phyloP scores from a whole-genome alignment of 2,113 vertebrate genomes.

The Otocyon megalotis region DNA sequence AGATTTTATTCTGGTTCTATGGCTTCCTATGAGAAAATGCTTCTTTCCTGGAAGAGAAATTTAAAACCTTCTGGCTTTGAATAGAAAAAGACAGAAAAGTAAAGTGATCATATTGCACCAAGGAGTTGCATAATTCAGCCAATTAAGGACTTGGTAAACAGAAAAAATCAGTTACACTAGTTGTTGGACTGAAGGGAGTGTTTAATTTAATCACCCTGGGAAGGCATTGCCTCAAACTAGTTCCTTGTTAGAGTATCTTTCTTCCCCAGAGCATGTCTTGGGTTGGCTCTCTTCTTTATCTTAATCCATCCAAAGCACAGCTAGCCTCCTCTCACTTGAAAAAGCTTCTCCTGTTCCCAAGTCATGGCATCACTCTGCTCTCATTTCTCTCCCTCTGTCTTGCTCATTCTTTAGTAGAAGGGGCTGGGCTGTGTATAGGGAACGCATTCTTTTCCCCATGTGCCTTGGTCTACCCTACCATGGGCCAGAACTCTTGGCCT shows the following conservation, averaged over 20 bases:
- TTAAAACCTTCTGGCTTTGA: not conserved
- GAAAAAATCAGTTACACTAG: not conserved
- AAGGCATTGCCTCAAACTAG: not conserved
- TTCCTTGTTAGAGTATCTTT: not conserved
- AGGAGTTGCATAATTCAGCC: slow-evolving; percentile 24
- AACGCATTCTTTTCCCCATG: rapidly evolving
- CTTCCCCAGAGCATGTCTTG: not conserved
- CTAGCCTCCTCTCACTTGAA: not conserved
- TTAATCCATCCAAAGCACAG: slow-evolving; percentile 11
- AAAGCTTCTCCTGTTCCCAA: not conserved
- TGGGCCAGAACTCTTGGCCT: not conserved
- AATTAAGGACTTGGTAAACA: not conserved
- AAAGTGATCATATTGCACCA: not conserved
- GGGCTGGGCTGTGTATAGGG: not conserved
- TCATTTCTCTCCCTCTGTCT: not conserved
- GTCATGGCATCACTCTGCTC: not conserved
- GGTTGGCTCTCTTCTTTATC: not conserved
- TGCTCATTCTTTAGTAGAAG: not conserved
- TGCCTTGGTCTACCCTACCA: not conserved
- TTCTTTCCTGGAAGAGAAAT: slow-evolving; percentile 40
- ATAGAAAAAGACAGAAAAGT: not conserved
- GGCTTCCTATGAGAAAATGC: not conserved
- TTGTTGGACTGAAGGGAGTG: not conserved
- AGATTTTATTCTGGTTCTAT: not conserved
- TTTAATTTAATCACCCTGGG: slow-evolving; percentile 39